phyloP scores from a whole-genome alignment of 2,113 vertebrate genomes.

The Lamprotornis superbus region DNA sequence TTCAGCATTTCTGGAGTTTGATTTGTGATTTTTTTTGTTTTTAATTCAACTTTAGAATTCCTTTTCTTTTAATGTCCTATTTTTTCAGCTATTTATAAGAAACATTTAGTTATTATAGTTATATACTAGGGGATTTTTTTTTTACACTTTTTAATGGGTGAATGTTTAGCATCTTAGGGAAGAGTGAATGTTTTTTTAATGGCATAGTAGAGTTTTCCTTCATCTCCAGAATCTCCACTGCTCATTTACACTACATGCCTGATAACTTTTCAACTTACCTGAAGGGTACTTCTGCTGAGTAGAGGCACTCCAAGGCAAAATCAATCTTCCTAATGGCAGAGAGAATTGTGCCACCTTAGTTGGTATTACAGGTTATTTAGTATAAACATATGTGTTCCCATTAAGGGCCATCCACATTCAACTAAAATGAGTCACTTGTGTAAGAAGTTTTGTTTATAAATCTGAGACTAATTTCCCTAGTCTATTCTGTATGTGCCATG shows the following conservation, averaged over 20 bases:
- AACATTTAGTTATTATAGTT: neutral
- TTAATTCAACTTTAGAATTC: neutral
- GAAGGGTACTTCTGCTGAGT: conserved; percentile 57
- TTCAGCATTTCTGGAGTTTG: neutral
- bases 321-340: conserved; percentile 60
- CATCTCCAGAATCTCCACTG: conserved; percentile 4
- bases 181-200: neutral
- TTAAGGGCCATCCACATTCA: conserved; percentile 61
- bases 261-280: conserved; percentile 63
- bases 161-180: neutral
- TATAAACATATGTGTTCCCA: conserved; percentile 67
- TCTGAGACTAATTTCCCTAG: conserved; percentile 68
- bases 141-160: neutral
- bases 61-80: neutral
- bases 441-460: conserved; percentile 71
- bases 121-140: neutral
- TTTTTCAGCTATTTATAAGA: neutral
- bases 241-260: conserved; percentile 48
- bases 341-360: conserved; percentile 42
- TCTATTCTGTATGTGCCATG: neutral
- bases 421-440: conserved; percentile 45
- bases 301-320: conserved; percentile 57
- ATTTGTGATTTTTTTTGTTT: neutral
- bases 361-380: conserved; percentile 66
- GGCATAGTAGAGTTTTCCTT: neutral